Evolutionary conservation across 2,888 invertebrate genomes (phyloP).

Genomic region (Leptinotarsa peninsularis): DNA sequence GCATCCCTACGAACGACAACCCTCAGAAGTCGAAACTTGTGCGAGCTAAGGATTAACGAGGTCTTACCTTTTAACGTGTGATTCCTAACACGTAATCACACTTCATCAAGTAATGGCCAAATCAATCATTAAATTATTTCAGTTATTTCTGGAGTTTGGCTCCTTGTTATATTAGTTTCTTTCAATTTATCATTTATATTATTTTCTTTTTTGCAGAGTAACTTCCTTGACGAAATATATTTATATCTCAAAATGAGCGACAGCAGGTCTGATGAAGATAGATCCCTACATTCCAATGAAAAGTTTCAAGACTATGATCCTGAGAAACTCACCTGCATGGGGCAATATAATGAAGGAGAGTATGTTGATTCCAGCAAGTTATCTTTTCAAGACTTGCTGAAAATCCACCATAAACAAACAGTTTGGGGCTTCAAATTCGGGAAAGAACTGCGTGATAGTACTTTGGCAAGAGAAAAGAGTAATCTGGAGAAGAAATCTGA

Average conservation of each 20-base stretch:
- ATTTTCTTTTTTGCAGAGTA: background rate
- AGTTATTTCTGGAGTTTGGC: background rate
- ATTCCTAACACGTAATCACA: no score
- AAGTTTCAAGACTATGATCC: conserved; percentile 42
- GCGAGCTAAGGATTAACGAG: no score
- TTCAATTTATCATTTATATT: background rate
- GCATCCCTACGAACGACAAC: no score
- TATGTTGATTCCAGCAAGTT: conserved; percentile 54
- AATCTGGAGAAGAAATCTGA: conserved; percentile 45
- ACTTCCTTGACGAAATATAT: background rate
- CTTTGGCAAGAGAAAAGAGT: conserved; percentile 51
- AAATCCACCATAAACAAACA: conserved; percentile 57
- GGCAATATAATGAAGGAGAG: conserved; percentile 41
- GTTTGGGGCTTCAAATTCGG: conserved; percentile 61
- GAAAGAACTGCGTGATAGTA: conserved; percentile 54
- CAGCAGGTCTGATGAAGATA: conserved; percentile 40
- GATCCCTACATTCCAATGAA: conserved; percentile 39
- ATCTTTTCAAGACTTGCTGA: conserved; percentile 56
- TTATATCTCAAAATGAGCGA: conserved; percentile 39
- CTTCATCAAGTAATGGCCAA: no score
- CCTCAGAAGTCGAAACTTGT: no score
- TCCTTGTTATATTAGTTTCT: background rate
- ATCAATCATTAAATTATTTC: background rate
- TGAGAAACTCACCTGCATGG: conserved; percentile 34
- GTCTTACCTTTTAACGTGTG: no score